Evolutionary conservation across 2,113 vertebrate species (phyloP).

Genomic region (Egretta garzetta): DNA sequence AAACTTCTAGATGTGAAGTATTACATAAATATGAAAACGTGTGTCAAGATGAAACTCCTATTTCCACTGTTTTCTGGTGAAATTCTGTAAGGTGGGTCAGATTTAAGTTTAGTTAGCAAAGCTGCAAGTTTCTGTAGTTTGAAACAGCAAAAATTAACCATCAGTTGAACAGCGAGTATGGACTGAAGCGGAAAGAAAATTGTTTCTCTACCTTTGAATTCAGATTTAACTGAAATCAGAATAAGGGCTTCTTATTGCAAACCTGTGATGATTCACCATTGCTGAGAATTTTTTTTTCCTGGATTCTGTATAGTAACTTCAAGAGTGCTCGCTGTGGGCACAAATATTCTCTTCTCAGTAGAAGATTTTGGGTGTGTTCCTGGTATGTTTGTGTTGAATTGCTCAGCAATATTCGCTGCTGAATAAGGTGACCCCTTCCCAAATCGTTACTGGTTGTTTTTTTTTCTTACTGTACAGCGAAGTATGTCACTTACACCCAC

Average conservation of each 20-base stretch:
- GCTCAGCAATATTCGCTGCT: neutral
- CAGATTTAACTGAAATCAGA: slow-evolving; percentile 26
- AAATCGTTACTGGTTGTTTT: neutral
- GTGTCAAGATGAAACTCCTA: slow-evolving; percentile 34
- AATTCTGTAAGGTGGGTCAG: slow-evolving; percentile 22
- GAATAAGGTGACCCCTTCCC: neutral
- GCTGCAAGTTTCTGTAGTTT: slow-evolving; percentile 43
- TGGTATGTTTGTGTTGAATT: slow-evolving; percentile 10
- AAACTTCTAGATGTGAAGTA: slow-evolving; percentile 28
- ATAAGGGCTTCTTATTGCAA: neutral
- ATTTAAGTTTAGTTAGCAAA: slow-evolving; percentile 4
- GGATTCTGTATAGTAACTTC: slow-evolving; percentile 36
- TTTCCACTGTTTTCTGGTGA: slow-evolving; percentile 34
- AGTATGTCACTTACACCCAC: neutral
- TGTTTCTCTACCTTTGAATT: neutral
- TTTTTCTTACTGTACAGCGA: neutral
- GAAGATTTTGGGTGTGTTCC: neutral
- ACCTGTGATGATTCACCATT: slow-evolving; percentile 16
- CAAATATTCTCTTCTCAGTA: slow-evolving; percentile 18
- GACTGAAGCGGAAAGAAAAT: neutral
- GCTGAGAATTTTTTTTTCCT: slow-evolving; percentile 62
- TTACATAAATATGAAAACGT: neutral
- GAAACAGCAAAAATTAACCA: slow-evolving; percentile 30
- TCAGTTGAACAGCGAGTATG: neutral
- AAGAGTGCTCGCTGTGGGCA: neutral